Conservation (phyloP, 53 echinoderm and acorn worm species). For the Luidia sarsii region DNA sequence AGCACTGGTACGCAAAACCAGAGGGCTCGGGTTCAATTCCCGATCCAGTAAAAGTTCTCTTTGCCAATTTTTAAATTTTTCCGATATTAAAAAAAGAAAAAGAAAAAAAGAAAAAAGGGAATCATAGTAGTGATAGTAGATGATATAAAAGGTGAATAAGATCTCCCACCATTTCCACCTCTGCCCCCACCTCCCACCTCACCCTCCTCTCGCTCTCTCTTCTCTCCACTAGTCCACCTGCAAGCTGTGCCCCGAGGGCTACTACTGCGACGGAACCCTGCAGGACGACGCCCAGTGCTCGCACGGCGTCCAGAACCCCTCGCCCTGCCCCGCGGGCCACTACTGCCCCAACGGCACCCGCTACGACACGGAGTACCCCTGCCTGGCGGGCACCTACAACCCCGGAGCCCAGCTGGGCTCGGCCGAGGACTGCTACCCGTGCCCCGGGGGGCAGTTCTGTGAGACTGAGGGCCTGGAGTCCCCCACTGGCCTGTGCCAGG, state of each 20-base stretch:
- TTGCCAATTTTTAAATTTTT: too few species aligned
- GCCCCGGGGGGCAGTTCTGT: conserved; percentile 93
- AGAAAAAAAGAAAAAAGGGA: too few species aligned
- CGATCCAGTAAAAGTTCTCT: too few species aligned
- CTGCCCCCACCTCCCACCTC: too few species aligned
- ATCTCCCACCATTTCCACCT: too few species aligned
- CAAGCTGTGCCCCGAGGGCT: conserved; percentile 85
- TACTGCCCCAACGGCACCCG: conserved; percentile 87
- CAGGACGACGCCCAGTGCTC: conserved; percentile 90
- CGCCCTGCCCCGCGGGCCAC: conserved; percentile 88
- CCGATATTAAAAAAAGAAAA: too few species aligned
- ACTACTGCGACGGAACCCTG: conserved; percentile 90
- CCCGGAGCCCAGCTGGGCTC: conserved; percentile 55
- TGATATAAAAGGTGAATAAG: too few species aligned
- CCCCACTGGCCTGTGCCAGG: conserved; percentile 67
- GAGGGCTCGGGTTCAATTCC: too few species aligned
- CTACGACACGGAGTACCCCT: conserved; percentile 74
- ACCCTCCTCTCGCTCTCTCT: too few species aligned
- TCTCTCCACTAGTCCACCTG: conserved; percentile 60
- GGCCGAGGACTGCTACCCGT: conserved; percentile 73
- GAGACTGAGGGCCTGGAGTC: conserved; percentile 69
- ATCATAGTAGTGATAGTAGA: too few species aligned
- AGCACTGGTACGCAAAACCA: too few species aligned
- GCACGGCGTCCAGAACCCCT: conserved; percentile 93
- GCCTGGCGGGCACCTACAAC: conserved; percentile 89